Evolutionary conservation across 1,140 invertebrate species (phyloP).

Genomic region (Druon quercuslanigerum): DNA sequence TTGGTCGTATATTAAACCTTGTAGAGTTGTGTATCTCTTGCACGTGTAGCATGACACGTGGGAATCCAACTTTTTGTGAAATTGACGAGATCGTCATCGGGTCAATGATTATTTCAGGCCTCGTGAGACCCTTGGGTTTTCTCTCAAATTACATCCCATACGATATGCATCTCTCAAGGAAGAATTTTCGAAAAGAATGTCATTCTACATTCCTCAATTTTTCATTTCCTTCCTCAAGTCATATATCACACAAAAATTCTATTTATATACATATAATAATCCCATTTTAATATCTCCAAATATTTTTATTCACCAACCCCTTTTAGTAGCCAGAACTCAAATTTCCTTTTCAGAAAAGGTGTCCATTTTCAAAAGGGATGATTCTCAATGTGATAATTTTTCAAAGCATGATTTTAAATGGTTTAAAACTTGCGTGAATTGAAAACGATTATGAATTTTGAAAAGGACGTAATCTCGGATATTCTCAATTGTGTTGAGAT

Average conservation of each 20-base stretch:
- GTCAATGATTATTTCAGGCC: constrained; percentile 48
- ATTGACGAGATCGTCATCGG: constrained; percentile 42
- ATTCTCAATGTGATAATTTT: constrained; percentile 3
- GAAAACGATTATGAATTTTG: not conserved
- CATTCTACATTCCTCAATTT: constrained; percentile 11
- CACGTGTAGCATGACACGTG: constrained; percentile 30
- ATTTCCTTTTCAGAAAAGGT: not conserved
- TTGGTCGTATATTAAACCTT: constrained; percentile 35
- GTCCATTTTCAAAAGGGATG: not conserved
- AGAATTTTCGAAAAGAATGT: not conserved
- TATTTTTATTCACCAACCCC: not conserved
- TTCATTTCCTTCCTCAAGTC: not conserved
- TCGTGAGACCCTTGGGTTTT: constrained; percentile 32
- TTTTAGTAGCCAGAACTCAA: not conserved
- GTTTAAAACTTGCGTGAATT: not conserved
- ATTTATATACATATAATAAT: too few relatives aligned
- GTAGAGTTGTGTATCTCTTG: constrained; percentile 42
- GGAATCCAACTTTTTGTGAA: constrained; percentile 52
- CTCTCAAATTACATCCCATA: constrained; percentile 51
- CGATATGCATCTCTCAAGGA: constrained; percentile 29
- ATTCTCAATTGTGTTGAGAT: constrained; percentile 22
- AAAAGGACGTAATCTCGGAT: constrained; percentile 10
- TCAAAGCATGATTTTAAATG: not conserved
- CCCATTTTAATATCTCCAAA: too few relatives aligned
- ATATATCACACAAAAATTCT: not conserved